phyloP scores from a whole-genome alignment of 2,888 invertebrate species.

The Petrolisthes cinctipes region DNA sequence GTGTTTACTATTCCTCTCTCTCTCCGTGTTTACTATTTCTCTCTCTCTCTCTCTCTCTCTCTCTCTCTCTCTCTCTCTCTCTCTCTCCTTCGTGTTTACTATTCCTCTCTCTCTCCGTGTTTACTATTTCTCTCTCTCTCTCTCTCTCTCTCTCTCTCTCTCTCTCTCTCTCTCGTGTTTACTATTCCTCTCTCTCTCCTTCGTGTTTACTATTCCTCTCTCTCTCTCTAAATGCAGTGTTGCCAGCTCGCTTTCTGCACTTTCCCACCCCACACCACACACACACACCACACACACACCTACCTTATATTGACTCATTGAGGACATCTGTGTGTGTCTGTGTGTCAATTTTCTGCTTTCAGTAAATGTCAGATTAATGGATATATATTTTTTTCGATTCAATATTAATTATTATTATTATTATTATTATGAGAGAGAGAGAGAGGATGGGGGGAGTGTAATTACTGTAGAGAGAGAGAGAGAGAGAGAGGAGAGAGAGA shows the following conservation, averaged over 20 bases:
- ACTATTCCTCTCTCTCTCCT: not conserved
- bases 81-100: not conserved
- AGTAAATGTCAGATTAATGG: not conserved
- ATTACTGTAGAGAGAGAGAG: too few relatives aligned
- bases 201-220: not conserved
- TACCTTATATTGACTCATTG: not conserved
- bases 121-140: conserved; percentile 10
- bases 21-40: too few relatives aligned
- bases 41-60: not conserved
- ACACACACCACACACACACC: too few relatives aligned
- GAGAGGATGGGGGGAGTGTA: not conserved
- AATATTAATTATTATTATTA: not conserved
- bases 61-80: conserved; percentile 18
- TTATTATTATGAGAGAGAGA: not conserved
- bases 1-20: too few relatives aligned
- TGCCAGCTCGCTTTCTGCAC: too few relatives aligned
- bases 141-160: conserved; percentile 15
- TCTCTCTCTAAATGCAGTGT: not conserved
- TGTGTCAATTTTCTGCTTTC: not conserved
- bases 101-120: conserved; percentile 3
- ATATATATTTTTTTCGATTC: not conserved
- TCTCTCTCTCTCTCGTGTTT: too few relatives aligned
- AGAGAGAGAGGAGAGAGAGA: not conserved
- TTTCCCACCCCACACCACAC: too few relatives aligned
- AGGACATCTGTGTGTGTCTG: not conserved